Percentiles rank a stretch among this genome's conserved stretches.
Conservation (phyloP, 2,113 vertebrate genomes). For the Silurus asotus region DNA sequence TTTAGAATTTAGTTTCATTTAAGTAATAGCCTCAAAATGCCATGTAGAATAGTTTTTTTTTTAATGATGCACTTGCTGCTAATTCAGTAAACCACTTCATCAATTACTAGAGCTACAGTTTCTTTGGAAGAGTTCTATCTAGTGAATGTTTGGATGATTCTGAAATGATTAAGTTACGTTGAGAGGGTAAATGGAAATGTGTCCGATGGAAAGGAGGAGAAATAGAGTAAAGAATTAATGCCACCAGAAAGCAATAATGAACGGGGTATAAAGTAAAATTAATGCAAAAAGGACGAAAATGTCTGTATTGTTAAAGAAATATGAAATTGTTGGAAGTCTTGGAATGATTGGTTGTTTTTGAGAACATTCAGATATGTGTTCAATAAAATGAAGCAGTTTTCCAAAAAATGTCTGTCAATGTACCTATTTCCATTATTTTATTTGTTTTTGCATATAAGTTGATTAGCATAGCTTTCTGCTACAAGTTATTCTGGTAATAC, state of each 20-base stretch:
- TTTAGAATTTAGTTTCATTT: background rate
- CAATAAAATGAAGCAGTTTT: constrained; percentile 39
- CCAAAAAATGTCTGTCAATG: constrained; percentile 14
- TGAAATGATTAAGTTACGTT: constrained; percentile 40
- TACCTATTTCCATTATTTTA: background rate
- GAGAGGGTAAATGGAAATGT: constrained; percentile 47
- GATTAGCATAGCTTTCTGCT: background rate
- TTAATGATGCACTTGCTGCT: constrained; percentile 7
- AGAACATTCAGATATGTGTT: constrained; percentile 18
- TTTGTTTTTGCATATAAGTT: background rate
- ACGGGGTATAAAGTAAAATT: background rate
- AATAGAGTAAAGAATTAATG: background rate
- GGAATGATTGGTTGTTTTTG: background rate
- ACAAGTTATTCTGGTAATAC: background rate
- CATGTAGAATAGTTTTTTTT: background rate
- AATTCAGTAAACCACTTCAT: constrained; percentile 11
- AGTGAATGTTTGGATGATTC: constrained; percentile 9
- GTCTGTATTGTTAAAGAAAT: background rate
- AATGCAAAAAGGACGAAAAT: constrained; percentile 16
- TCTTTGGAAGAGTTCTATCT: background rate
- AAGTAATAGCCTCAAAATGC: background rate
- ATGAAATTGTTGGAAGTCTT: constrained; percentile 8
- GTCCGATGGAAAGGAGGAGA: background rate
- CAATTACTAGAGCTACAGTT: background rate
- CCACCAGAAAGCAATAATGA: constrained; percentile 19